Evolutionary conservation across 2,113 vertebrate species (phyloP).

Genomic region (Tachuris rubrigastra): DNA sequence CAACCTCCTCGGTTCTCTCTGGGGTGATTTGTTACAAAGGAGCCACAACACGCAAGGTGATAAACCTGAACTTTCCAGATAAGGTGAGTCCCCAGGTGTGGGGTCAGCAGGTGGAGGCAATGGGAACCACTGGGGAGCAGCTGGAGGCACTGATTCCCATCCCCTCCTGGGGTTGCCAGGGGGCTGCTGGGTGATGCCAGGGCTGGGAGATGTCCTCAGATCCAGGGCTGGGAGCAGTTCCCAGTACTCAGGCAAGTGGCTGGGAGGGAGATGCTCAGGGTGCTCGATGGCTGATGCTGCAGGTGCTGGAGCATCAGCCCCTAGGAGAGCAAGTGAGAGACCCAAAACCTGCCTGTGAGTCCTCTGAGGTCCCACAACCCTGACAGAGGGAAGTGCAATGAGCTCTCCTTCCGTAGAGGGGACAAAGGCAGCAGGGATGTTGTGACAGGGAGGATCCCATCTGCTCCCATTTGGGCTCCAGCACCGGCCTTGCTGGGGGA

Average conservation of each 20-base stretch:
- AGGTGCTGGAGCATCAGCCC: background rate
- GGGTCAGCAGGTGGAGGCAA: background rate
- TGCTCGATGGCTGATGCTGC: background rate
- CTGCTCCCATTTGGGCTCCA: background rate
- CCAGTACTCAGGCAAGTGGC: accelerated
- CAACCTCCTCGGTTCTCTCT: background rate
- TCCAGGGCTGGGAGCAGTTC: background rate
- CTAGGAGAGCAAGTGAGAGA: accelerated
- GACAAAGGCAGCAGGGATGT: background rate
- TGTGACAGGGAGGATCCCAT: background rate
- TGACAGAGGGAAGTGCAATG: background rate
- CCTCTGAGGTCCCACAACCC: background rate
- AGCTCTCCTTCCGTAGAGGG: accelerated
- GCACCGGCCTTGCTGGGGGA: no score
- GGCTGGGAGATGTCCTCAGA: background rate
- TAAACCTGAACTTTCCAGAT: background rate
- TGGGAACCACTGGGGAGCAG: background rate
- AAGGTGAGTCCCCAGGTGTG: background rate
- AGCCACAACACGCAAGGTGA: background rate
- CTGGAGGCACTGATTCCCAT: background rate
- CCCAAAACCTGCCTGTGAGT: background rate
- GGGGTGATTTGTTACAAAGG: background rate
- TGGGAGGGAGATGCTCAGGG: accelerated
- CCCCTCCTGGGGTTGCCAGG: background rate
- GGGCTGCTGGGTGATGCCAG: background rate